Conservation (phyloP, 2,888 invertebrate species). For the Polyploca ridens region DNA sequence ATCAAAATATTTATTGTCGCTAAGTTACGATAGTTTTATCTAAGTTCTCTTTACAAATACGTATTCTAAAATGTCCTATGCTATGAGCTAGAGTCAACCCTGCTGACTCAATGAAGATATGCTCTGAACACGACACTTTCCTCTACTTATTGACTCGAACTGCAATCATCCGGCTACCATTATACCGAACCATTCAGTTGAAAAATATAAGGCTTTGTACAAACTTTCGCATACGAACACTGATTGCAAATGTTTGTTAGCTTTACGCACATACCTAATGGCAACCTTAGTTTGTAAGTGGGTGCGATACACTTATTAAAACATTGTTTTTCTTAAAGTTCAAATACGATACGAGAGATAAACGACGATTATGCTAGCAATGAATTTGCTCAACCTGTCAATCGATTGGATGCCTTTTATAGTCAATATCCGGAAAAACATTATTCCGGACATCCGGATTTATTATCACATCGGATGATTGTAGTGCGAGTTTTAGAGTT, state of each 20-base stretch:
- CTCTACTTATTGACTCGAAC: conserved; percentile 47
- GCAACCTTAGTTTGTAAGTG: too few species aligned
- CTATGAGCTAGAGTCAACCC: conserved; percentile 55
- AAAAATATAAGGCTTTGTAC: too few species aligned
- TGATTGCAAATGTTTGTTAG: too few species aligned
- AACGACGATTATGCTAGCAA: too few species aligned
- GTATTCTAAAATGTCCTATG: conserved; percentile 34
- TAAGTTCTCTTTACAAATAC: conserved; percentile 50
- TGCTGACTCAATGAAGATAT: conserved; percentile 62
- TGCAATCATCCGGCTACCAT: background rate
- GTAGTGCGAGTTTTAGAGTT: conserved; percentile 39
- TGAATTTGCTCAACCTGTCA: too few species aligned
- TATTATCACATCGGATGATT: background rate
- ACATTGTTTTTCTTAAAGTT: too few species aligned
- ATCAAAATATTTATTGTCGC: conserved; percentile 71
- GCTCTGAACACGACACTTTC: conserved; percentile 76
- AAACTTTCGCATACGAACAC: too few species aligned
- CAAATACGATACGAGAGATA: too few species aligned
- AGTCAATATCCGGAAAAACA: background rate
- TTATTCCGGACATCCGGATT: background rate
- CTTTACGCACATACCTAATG: too few species aligned
- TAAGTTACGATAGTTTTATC: conserved; percentile 43
- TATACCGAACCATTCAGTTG: background rate
- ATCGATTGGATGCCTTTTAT: too few species aligned
- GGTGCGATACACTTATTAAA: too few species aligned